Percentiles rank a stretch among this genome's conserved stretches.
phyloP scores from a whole-genome alignment of 2,113 vertebrate species.

The Lichenostomus cassidix region DNA sequence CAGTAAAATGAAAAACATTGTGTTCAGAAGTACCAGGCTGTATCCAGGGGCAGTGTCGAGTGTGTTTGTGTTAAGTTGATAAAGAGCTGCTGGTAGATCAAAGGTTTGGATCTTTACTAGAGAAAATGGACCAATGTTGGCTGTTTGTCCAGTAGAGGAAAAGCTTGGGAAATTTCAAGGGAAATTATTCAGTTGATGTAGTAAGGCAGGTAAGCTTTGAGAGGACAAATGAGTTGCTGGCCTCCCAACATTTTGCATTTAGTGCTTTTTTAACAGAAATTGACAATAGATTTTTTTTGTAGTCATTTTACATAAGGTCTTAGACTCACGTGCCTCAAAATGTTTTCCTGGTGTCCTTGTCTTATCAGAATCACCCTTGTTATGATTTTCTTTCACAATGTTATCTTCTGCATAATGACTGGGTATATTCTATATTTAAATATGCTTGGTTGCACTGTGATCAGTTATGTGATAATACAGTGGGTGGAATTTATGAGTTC shows the following conservation, averaged over 20 bases:
- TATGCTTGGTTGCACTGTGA: background rate
- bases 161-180: background rate
- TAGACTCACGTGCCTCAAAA: background rate
- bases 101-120: background rate
- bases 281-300: background rate
- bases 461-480: background rate
- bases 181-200: background rate
- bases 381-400: background rate
- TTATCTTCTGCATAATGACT: background rate
- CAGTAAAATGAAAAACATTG: background rate
- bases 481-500: background rate
- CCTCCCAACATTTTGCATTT: background rate
- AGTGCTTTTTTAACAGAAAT: background rate
- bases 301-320: background rate
- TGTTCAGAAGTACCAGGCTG: background rate
- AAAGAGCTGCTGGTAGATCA: background rate
- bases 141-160: background rate
- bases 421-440: background rate
- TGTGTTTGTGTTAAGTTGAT: background rate
- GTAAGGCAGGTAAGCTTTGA: background rate
- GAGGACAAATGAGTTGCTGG: background rate
- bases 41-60: background rate
- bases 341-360: background rate
- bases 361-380: background rate
- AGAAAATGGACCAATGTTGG: background rate